Evolutionary conservation across 2,888 invertebrate genomes (phyloP).

Genomic region (Pyrrhosoma nymphula): DNA sequence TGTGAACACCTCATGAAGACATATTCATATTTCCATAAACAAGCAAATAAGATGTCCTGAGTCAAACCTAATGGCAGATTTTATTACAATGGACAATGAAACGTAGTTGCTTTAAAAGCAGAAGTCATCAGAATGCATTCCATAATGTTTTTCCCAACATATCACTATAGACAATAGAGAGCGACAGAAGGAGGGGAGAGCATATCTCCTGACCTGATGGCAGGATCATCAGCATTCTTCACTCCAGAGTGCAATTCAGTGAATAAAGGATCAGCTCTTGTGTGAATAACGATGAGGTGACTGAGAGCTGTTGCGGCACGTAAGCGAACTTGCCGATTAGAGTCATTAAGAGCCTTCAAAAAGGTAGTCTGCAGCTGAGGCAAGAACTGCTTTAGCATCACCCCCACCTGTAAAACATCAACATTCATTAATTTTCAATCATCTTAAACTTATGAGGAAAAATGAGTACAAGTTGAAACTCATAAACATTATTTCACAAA

Average conservation of each 20-base stretch:
- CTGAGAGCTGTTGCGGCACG: conserved; percentile 94
- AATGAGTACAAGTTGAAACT: conserved; percentile 19
- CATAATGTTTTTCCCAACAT: conserved; percentile 64
- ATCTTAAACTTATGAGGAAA: too few species aligned
- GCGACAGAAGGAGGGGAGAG: neutral
- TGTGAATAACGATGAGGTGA: conserved; percentile 94
- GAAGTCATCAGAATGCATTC: neutral
- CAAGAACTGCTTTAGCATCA: conserved; percentile 97
- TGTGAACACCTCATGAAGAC: too few species aligned
- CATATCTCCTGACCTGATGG: conserved; percentile 85
- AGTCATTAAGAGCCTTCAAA: conserved; percentile 95
- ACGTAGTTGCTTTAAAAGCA: too few species aligned
- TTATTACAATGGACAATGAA: too few species aligned
- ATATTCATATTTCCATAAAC: too few species aligned
- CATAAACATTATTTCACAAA: neutral
- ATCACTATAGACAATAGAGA: conserved; percentile 68
- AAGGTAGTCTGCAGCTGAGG: conserved; percentile 99
- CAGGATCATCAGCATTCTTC: conserved; percentile 90
- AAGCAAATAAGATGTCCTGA: too few species aligned
- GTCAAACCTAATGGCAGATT: too few species aligned
- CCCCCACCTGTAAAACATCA: conserved; percentile 86
- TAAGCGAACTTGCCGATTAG: conserved; percentile 91
- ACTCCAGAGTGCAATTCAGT: conserved; percentile 93
- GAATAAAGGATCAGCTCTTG: conserved; percentile 96
- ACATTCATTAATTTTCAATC: neutral